A percentile compares a stretch with the other conserved stretches of the same genome.
Evolutionary conservation across 1,140 invertebrate genomes (phyloP).

Genomic region (Ylistrum balloti): DNA sequence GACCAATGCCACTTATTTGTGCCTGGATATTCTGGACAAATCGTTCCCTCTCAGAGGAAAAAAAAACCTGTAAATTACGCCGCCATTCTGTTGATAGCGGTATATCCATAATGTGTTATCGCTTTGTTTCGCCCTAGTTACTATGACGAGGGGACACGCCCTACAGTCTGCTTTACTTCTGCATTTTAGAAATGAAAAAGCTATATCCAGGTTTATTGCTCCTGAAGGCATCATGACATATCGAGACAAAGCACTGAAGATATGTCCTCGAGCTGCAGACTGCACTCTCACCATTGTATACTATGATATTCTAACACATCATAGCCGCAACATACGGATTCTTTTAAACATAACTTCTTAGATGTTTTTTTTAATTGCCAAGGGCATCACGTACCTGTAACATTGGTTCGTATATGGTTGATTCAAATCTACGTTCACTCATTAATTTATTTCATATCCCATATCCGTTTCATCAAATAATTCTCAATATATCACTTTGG

Average conservation of each 20-base stretch:
- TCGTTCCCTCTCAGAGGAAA: not conserved
- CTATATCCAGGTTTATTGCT: not conserved
- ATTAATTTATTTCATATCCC: too few species aligned
- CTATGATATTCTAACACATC: not conserved
- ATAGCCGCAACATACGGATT: not conserved
- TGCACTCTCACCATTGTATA: not conserved
- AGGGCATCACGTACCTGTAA: too few species aligned
- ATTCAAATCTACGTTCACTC: too few species aligned
- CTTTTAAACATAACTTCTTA: not conserved
- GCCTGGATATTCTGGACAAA: constrained; percentile 1
- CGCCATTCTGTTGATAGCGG: not conserved
- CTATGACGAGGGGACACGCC: not conserved
- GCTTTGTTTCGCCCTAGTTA: constrained; percentile 24
- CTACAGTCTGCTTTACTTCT: not conserved
- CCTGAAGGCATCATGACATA: not conserved
- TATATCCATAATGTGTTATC: not conserved
- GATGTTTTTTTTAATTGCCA: not conserved
- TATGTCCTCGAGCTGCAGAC: not conserved
- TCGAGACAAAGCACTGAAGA: not conserved
- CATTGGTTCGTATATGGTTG: too few species aligned
- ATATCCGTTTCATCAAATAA: too few species aligned
- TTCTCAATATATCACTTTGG: too few species aligned
- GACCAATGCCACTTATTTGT: not conserved
- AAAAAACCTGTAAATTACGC: not conserved
- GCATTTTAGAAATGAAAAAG: not conserved